These are phyloP conservation scores for Aegypius monachus DNA, from an alignment of 2,113 vertebrate genomes.

Conservation along the genomic window DNA sequence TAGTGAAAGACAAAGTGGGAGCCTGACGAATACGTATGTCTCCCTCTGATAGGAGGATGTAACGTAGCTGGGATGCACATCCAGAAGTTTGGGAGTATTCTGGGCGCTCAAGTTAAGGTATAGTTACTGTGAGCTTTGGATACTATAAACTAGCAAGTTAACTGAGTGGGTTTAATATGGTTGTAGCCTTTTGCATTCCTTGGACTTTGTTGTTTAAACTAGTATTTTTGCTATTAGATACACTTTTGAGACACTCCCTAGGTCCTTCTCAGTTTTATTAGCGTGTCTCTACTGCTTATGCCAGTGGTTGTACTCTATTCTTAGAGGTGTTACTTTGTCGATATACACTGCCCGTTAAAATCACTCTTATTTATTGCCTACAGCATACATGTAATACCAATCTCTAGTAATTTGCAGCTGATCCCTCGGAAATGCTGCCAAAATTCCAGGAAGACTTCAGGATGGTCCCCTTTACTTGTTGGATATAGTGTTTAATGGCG, in stretches of 20 bases:
- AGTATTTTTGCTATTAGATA: neutral
- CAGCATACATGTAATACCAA: neutral
- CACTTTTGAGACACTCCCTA: neutral
- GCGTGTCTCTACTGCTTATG: neutral
- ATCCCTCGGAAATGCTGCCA: conserved; percentile 10
- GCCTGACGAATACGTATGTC: neutral
- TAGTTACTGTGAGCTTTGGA: neutral
- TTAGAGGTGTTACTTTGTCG: conserved; percentile 7
- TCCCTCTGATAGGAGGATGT: neutral
- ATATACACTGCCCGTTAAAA: neutral
- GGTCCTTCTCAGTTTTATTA: neutral
- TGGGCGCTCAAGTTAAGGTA: neutral
- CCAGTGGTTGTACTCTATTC: neutral
- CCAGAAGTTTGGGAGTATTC: neutral
- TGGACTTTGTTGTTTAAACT: neutral
- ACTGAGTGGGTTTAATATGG: neutral
- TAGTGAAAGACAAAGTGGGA: neutral
- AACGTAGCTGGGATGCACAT: neutral
- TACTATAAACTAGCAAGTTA: neutral
- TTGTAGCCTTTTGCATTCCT: neutral
- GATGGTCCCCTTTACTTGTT: neutral
- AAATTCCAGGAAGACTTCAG: conserved; percentile 51
- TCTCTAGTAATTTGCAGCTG: neutral
- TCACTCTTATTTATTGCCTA: conserved; percentile 20
- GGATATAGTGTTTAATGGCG: neutral